Evolutionary conservation across 2,888 invertebrate species (phyloP).

Genomic region (Himalopsyche japonica): DNA sequence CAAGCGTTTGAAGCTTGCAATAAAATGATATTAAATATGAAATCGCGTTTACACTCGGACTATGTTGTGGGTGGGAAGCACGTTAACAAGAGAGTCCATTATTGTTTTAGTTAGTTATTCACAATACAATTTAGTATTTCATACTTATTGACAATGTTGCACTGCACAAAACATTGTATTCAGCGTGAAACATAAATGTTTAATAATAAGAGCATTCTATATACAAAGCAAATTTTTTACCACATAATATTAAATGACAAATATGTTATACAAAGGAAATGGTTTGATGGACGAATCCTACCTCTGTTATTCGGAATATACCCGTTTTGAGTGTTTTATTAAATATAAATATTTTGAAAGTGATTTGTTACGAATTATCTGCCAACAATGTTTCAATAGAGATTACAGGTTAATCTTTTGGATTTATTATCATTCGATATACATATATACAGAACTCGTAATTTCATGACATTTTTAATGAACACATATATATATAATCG

Average conservation of each 20-base stretch:
- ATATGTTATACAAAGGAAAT: too few relatives aligned
- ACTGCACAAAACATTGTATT: background rate
- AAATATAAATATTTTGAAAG: too few relatives aligned
- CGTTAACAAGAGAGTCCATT: background rate
- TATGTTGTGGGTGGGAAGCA: background rate
- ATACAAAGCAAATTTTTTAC: background rate
- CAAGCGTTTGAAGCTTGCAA: background rate
- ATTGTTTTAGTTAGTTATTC: background rate
- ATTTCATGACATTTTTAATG: too few relatives aligned
- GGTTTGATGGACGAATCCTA: too few relatives aligned
- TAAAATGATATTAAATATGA: constrained; percentile 2
- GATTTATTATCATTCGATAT: too few relatives aligned
- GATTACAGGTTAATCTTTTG: too few relatives aligned
- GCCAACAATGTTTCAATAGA: too few relatives aligned
- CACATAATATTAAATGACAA: background rate
- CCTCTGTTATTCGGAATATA: too few relatives aligned
- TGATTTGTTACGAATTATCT: too few relatives aligned
- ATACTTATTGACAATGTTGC: background rate
- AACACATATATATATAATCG: too few relatives aligned
- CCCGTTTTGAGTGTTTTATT: too few relatives aligned
- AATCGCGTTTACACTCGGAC: background rate
- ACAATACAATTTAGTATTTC: background rate
- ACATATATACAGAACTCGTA: too few relatives aligned
- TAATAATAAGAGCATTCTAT: background rate
- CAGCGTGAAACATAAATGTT: background rate